Conservation (phyloP, 1,140 invertebrate genomes). For the Macrocentrus cingulum region DNA sequence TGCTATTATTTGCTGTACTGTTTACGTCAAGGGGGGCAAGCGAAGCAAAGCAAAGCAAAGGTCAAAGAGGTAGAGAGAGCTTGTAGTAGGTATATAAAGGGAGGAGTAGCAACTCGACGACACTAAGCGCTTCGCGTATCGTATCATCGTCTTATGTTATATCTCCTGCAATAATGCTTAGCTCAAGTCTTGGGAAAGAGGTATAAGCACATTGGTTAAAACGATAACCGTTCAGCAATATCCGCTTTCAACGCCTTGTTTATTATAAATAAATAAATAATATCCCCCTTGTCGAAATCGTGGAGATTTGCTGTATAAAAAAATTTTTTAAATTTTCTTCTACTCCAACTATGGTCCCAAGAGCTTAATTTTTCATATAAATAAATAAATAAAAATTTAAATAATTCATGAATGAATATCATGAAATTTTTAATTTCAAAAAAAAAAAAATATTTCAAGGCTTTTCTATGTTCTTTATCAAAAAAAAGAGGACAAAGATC, state of each 20-base stretch:
- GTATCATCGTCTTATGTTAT: constrained; percentile 19
- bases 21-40: constrained; percentile 16
- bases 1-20: constrained; percentile 31
- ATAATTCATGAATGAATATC: too few relatives aligned
- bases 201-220: constrained; percentile 19
- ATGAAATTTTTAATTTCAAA: too few relatives aligned
- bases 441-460: too few relatives aligned
- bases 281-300: too few relatives aligned
- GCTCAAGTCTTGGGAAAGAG: constrained; percentile 1
- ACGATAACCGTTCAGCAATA: constrained; percentile 23
- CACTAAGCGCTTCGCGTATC: constrained; percentile 9
- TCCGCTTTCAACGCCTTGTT: constrained; percentile 21
- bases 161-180: constrained; percentile 23
- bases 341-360: too few relatives aligned
- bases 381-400: too few relatives aligned
- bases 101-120: constrained; percentile 15
- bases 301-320: too few relatives aligned
- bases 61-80: constrained; percentile 14
- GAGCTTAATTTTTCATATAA: too few relatives aligned
- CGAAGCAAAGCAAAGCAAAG: constrained; percentile 1
- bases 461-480: too few relatives aligned
- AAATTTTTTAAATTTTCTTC: too few relatives aligned
- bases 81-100: constrained; percentile 24
- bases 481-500: too few relatives aligned
- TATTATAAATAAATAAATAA: too few relatives aligned